Evolutionary conservation across 2,113 vertebrate species (phyloP).

Genomic region (Apeltes quadracus): DNA sequence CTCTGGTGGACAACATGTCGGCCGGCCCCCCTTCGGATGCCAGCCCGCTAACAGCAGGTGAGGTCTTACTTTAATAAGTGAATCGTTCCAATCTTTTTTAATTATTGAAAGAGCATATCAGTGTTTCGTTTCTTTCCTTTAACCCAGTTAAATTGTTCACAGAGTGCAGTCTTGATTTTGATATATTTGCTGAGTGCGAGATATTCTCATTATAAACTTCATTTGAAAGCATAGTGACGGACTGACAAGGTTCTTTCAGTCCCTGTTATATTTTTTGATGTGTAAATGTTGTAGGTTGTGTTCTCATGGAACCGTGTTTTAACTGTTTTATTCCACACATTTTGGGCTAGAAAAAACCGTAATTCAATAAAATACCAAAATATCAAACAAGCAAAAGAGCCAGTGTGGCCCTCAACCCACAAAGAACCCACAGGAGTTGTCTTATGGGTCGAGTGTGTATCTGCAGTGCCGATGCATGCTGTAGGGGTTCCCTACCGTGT

Average conservation of each 20-base stretch:
- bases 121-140: neutral
- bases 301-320: neutral
- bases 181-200: neutral
- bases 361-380: neutral
- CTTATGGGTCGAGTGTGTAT: conserved; percentile 64
- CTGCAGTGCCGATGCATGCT: conserved; percentile 72
- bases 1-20: conserved; percentile 90
- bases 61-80: conserved; percentile 5
- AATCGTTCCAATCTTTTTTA: conserved; percentile 11
- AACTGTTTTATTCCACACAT: neutral
- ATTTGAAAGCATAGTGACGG: neutral
- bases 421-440: conserved; percentile 1
- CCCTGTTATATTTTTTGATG: neutral
- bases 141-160: neutral
- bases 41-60: conserved; percentile 69
- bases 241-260: neutral
- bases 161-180: neutral
- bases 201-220: neutral
- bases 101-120: neutral
- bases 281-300: neutral
- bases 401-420: neutral
- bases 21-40: conserved; percentile 79
- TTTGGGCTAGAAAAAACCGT: neutral
- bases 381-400: conserved; percentile 11
- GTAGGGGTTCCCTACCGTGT: conserved; percentile 70